Evolutionary conservation across 2,888 invertebrate species (phyloP), one percentile per base, ranked within the genome.

Genomic region (Drosophila subsilvestris): DNA sequence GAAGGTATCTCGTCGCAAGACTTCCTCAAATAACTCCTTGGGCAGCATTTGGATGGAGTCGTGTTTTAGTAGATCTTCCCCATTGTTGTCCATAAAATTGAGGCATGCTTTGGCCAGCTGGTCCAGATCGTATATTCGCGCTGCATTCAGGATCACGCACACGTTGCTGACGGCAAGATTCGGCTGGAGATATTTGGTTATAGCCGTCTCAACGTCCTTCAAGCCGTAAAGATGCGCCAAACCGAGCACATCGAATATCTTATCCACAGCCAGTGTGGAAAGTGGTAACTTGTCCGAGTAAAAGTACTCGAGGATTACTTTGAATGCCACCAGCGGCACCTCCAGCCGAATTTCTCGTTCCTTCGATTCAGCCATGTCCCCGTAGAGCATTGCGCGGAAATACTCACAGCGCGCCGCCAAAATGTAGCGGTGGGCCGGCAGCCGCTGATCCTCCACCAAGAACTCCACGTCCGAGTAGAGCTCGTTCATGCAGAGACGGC

Each of bases 141-240:
- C 98, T 0, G 98, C 96, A 91, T 99, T 98, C 80, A 98, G 95
- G 81, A 99, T 97, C n/a, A 96, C 94, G 92, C 98, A 99, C 0
- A 98, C 97, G 92, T 99, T 99, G 86, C 95, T 94, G 58, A 97
- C 94, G 59, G 96, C 96, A 63, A 99, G 93, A 88, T 97, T 95
- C 90, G 97, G 97, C 76, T 97, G 95, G 79, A 99, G 93, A 92
- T 98, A 98, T 88, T 98, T 97, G 0, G 98, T 98, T 79, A 99
- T 97, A 27, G 98, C 95, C 0, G 95, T 93, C 93, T 99, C 98
- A 78, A 99, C 92, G 91, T 98, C 97, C 66, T 94, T 94, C 93
- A 99, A 98, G 68, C 98, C 98, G 93, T 98, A 99, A 91, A 98
- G 96, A 93, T 99, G 98, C 42, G 98, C 97, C 91, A 99, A 93